Evolutionary conservation across 1,140 invertebrate species (phyloP).

Genomic region (Brachionus paranguensis): DNA sequence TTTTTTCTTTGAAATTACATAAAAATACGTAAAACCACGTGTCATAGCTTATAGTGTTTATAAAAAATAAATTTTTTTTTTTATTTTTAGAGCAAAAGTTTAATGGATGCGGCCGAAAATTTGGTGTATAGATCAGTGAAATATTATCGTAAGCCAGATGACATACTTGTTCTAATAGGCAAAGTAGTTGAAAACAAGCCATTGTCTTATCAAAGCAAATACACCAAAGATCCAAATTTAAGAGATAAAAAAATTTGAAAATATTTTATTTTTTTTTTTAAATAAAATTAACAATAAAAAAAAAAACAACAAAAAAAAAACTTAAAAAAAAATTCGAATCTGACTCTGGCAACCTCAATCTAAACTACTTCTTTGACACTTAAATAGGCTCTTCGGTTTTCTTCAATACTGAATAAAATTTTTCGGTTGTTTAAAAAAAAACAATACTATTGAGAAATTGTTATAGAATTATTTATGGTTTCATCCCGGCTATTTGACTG

Average conservation of each 20-base stretch:
- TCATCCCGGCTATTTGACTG: conserved; percentile 5
- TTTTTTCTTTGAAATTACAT: no score
- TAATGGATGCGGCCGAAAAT: background rate
- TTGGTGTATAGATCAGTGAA: conserved; percentile 9
- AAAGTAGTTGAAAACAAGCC: conserved; percentile 41
- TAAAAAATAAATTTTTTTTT: background rate
- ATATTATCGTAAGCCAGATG: conserved; percentile 80
- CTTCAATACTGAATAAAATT: background rate
- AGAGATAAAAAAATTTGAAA: background rate
- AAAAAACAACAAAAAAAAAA: background rate
- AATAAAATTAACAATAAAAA: background rate
- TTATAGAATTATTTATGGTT: background rate
- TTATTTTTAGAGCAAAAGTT: conserved; percentile 3
- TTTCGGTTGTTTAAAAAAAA: background rate
- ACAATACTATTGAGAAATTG: background rate
- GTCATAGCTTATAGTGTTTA: no score
- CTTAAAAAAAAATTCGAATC: background rate
- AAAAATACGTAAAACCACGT: no score
- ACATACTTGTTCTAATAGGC: conserved; percentile 86
- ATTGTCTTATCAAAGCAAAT: background rate
- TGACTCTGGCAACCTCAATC: background rate
- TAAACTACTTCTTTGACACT: background rate
- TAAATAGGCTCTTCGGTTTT: background rate
- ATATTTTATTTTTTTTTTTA: background rate
- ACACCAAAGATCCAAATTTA: background rate